A percentile compares a stretch with the other conserved stretches of the same genome.
These are phyloP conservation scores for Melanotaenia boesemani DNA, from an alignment of 2,797 vertebrate species.

Conservation along the genomic window DNA sequence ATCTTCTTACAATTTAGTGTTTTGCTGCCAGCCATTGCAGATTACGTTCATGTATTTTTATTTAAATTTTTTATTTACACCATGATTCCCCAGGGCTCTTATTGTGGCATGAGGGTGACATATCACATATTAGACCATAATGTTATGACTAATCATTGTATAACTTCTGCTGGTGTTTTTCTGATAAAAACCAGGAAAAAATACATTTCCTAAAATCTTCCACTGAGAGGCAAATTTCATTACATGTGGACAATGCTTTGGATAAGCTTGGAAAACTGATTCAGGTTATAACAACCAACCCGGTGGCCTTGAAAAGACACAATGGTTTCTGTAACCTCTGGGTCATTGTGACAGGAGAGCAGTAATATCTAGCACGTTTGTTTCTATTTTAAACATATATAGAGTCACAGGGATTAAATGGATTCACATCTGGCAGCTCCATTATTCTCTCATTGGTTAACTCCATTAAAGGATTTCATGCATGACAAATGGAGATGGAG, in stretches of 20 bases:
- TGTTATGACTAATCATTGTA: too few relatives aligned
- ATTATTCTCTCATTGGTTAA: constrained; percentile 66
- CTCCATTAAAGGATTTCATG: constrained; percentile 73
- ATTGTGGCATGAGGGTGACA: too few relatives aligned
- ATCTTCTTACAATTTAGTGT: not conserved
- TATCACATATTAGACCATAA: too few relatives aligned
- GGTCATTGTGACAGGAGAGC: not conserved
- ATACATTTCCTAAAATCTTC: not conserved
- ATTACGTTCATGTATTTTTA: too few relatives aligned
- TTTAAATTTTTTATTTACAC: too few relatives aligned
- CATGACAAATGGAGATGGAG: constrained; percentile 66
- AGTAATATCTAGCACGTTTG: constrained; percentile 15
- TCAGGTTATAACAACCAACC: not conserved
- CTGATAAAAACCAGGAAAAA: not conserved
- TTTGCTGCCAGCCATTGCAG: too few relatives aligned
- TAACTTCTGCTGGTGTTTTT: too few relatives aligned
- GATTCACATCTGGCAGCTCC: constrained; percentile 59
- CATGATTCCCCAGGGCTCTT: too few relatives aligned
- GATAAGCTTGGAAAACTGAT: not conserved
- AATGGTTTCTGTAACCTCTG: not conserved
- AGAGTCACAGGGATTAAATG: constrained; percentile 47
- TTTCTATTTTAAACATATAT: constrained; percentile 64
- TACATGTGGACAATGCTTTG: not conserved
- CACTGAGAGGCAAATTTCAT: not conserved
- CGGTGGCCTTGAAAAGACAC: not conserved